Base-by-base conservation (phyloP, 2,797 vertebrate genomes). In the Geotria australis region DNA sequence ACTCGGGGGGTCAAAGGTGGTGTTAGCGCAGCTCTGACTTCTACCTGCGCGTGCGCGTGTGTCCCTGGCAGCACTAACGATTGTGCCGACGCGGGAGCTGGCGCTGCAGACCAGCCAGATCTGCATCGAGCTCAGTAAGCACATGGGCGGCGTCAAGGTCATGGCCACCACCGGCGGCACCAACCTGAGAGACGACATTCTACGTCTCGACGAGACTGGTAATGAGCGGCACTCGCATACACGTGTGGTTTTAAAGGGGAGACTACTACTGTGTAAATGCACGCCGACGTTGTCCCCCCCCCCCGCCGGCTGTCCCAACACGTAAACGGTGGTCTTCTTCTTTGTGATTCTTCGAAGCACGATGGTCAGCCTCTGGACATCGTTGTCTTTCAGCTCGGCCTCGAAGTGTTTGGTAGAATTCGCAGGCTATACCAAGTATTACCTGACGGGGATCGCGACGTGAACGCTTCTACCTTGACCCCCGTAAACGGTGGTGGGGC, bases 41-140 rank as follows among this genome's bases (percentile, higher is more conserved):
- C 46, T 46, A 24, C 15, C n/a, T n/a, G n/a, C n/a, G n/a, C n/a
- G n/a, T n/a, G n/a, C 9, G 9, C 46, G 10, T 10, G 10, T 2
- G 63, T 4, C 59, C 15, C 64, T 61, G 71, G 60, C 66, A 98
- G 91, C 91, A 65, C 64, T 96, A 81, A 85, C 83, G 73, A 83
- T 98, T 57, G 91, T 98, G 69, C 91, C 91, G 69, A 98, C 91
- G 65, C 80, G 89, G 79, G 91, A 98, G 72, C 75, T 98, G 79
- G 89, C 89, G 72, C 77, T 98, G 66, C 91, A 98, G 75, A 85
- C 95, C 68, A 98, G 91, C 77, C 91, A 98, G 73, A 98, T 98
- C 74, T 88, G 83, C 71, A 98, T 98, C 77, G 88, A 96, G 77
- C 85, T 98, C 77, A 94, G 91, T 82, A 98, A 95, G 77, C 89